Percentiles rank a stretch among this genome's conserved stretches.
These are phyloP conservation scores for Panthera tigris DNA, from an alignment of 2,113 vertebrate genomes.

Conservation along the genomic window DNA sequence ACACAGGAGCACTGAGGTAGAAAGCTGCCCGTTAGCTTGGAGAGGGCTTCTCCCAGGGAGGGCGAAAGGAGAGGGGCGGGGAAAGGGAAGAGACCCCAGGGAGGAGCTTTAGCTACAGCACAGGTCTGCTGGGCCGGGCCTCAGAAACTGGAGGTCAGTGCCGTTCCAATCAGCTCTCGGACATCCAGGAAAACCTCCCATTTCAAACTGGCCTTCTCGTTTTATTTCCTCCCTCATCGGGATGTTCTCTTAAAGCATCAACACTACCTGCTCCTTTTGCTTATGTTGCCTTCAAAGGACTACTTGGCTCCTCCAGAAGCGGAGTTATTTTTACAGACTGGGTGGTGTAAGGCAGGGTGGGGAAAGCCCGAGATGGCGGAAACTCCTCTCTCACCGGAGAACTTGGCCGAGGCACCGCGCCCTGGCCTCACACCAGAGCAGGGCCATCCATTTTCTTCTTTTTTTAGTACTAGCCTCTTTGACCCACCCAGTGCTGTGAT, in stretches of 20 bases:
- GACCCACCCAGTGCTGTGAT: constrained; percentile 70
- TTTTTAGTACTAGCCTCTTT: constrained; percentile 72
- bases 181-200: constrained; percentile 16
- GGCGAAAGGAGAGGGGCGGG: not conserved
- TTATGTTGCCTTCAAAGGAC: not conserved
- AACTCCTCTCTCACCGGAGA: constrained; percentile 84
- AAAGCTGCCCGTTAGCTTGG: not conserved
- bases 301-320: constrained; percentile 42
- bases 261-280: constrained; percentile 39
- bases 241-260: constrained; percentile 27
- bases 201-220: not conserved
- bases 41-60: too few relatives aligned
- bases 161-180: not conserved
- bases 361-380: constrained; percentile 75
- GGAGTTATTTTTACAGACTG: constrained; percentile 82
- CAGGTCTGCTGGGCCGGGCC: not conserved
- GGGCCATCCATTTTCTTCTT: constrained; percentile 59
- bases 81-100: not conserved
- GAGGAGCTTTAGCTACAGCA: not conserved
- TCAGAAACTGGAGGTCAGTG: not conserved
- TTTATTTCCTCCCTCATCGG: constrained; percentile 14
- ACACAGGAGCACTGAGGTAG: not conserved
- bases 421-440: constrained; percentile 74
- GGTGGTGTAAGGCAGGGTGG: constrained; percentile 72
- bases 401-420: constrained; percentile 72